A percentile compares a stretch with the other conserved stretches of the same genome.
phyloP scores from a whole-genome alignment of 2,113 vertebrate genomes.

The Phylloscopus whistleri region DNA sequence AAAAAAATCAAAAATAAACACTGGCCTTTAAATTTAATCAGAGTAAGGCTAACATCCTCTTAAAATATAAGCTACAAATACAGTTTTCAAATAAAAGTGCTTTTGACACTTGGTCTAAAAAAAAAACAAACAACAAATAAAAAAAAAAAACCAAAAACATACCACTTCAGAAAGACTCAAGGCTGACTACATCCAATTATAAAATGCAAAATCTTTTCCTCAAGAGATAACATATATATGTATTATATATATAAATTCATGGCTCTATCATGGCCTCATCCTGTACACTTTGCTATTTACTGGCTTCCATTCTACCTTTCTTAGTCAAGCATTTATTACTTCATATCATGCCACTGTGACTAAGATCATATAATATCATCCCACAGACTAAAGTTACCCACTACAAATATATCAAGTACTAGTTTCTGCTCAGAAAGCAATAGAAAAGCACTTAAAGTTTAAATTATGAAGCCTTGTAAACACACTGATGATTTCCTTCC shows the following conservation, averaged over 20 bases:
- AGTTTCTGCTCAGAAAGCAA: constrained; percentile 62
- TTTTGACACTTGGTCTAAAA: constrained; percentile 66
- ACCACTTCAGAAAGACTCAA: constrained; percentile 62
- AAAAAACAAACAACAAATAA: background rate
- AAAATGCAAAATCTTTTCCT: constrained; percentile 70
- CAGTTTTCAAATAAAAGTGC: constrained; percentile 72
- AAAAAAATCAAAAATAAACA: constrained; percentile 48
- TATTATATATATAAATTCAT: constrained; percentile 72
- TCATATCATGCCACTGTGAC: constrained; percentile 42
- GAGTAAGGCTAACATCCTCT: constrained; percentile 70
- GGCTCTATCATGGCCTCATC: constrained; percentile 63
- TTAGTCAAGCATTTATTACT: constrained; percentile 53
- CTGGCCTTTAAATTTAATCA: constrained; percentile 59
- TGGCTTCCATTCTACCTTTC: constrained; percentile 52
- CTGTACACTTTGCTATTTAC: constrained; percentile 56
- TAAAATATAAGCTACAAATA: constrained; percentile 67
- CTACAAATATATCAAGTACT: constrained; percentile 44
- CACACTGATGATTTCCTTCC: constrained; percentile 32
- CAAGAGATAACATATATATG: constrained; percentile 70
- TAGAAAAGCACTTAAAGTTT: constrained; percentile 58
- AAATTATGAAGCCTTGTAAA: constrained; percentile 55
- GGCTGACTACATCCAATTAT: constrained; percentile 70
- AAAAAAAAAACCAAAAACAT: constrained; percentile 22
- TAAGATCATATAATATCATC: constrained; percentile 56
- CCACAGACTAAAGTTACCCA: constrained; percentile 45